Evolutionary conservation across 2,113 vertebrate species (phyloP).

Genomic region (Rhipidura dahli): DNA sequence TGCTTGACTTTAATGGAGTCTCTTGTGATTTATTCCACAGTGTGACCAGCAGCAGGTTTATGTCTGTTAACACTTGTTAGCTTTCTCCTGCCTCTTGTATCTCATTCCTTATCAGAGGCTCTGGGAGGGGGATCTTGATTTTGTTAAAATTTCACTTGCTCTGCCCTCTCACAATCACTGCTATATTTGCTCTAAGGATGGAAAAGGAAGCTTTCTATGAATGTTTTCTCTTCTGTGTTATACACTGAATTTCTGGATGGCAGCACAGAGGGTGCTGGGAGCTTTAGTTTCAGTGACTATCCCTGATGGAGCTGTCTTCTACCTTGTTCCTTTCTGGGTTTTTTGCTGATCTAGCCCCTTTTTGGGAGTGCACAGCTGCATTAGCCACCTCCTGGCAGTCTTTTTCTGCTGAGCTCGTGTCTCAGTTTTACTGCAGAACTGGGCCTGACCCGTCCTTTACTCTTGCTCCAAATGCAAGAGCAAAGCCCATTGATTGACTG

Average conservation of each 20-base stretch:
- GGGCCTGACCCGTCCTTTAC: background rate
- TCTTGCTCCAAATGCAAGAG: background rate
- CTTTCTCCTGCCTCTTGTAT: background rate
- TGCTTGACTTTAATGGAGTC: constrained; percentile 17
- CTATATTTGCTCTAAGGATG: background rate
- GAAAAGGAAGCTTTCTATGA: background rate
- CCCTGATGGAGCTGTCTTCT: background rate
- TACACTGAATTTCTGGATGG: background rate
- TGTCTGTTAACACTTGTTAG: background rate
- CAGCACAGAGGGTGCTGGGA: background rate
- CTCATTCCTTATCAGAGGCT: background rate
- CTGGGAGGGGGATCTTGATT: background rate
- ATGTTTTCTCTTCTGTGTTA: background rate
- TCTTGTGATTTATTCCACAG: background rate
- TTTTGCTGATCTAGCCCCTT: background rate
- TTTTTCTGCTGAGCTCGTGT: background rate
- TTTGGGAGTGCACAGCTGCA: background rate
- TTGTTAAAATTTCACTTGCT: background rate
- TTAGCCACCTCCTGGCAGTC: background rate
- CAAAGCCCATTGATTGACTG: background rate
- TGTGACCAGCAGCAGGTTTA: background rate
- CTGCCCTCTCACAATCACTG: background rate
- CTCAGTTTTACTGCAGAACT: background rate
- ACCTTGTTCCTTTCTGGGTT: background rate
- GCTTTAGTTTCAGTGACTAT: background rate